Evolutionary conservation across 2,888 invertebrate genomes (phyloP), one percentile per base, ranked within the genome.

Genomic region (Lobophora halterata): DNA sequence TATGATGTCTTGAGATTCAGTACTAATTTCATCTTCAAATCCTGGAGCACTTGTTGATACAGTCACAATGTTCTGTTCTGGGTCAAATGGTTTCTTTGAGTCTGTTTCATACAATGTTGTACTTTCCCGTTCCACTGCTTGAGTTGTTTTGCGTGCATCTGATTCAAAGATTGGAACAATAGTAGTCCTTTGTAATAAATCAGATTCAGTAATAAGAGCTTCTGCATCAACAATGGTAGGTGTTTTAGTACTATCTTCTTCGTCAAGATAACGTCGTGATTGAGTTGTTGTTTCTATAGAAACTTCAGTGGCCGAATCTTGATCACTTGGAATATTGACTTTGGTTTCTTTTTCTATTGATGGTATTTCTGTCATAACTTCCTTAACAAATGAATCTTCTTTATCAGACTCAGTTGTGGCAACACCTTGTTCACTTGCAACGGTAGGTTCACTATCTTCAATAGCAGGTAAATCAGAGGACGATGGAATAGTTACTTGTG

Each of bases 1-100:
- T 23, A 12, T 13, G 13, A 17, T 9, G 2, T 28, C 38, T 26
- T 39, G 46, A 25, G 36, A 13, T 39, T 54, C 51, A 16, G 53
- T 53, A 8, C 49, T 49, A 38, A 44, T 34, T 23, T 53, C 51
- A 24, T 46, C 46, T 28, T 53, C 53, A 3, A 37, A 8, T 32
- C 37, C 44, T 46, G 46, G 46, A 25, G 38, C 37, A 24, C 33
- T 39, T 13, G 45, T 44, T 49, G 36, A 7, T 4, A 25, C 14
- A 14, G 36, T 18, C 5, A 23, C n/a, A 24, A n/a, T n/a, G n/a
- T 37, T 33, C 30, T 36, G n/a, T 17, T 46, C 39, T 18, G 34
- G 14, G 1, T 35, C 34, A 12, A 30, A 16, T 5, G 18, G 23
- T 8, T 5, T 21, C n/a, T 8, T 10, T 7, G 37, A 28, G 9